phyloP scores from a whole-genome alignment of 2,797 vertebrate genomes.

The Merluccius polli region DNA sequence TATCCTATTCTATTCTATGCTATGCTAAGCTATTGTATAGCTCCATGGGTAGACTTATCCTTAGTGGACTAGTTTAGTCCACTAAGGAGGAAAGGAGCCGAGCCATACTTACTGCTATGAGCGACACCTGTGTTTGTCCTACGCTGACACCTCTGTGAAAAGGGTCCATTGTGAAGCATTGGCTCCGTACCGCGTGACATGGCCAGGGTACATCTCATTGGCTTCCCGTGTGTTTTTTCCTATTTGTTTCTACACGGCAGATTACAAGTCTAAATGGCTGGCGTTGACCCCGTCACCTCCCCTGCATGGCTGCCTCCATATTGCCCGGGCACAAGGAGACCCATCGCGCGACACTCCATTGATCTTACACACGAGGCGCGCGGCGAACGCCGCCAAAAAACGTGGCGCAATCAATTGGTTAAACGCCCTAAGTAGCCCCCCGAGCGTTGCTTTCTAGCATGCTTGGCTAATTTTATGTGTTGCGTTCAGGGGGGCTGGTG shows the following conservation, averaged over 20 bases:
- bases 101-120: too few species aligned
- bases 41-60: too few species aligned
- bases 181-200: too few species aligned
- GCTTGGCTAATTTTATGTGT: slow-evolving; percentile 64
- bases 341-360: slow-evolving; percentile 49
- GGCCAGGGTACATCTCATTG: background rate
- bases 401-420: slow-evolving; percentile 65
- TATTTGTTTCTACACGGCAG: background rate
- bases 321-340: slow-evolving; percentile 48
- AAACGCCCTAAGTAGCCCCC: slow-evolving; percentile 57
- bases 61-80: too few species aligned
- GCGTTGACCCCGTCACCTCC: slow-evolving; percentile 34
- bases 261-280: slow-evolving; percentile 2
- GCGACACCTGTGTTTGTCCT: too few species aligned
- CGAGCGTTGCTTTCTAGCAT: slow-evolving; percentile 48
- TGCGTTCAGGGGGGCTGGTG: slow-evolving; percentile 45
- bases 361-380: slow-evolving; percentile 48
- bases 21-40: background rate
- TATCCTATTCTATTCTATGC: background rate
- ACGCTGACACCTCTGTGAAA: too few species aligned
- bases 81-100: too few species aligned
- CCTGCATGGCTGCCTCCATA: slow-evolving; percentile 55
- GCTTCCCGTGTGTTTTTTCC: background rate
- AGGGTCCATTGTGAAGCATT: too few species aligned
- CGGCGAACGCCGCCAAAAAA: slow-evolving; percentile 46